phyloP scores from a whole-genome alignment of 2,113 vertebrate species.

The Rynchops niger region DNA sequence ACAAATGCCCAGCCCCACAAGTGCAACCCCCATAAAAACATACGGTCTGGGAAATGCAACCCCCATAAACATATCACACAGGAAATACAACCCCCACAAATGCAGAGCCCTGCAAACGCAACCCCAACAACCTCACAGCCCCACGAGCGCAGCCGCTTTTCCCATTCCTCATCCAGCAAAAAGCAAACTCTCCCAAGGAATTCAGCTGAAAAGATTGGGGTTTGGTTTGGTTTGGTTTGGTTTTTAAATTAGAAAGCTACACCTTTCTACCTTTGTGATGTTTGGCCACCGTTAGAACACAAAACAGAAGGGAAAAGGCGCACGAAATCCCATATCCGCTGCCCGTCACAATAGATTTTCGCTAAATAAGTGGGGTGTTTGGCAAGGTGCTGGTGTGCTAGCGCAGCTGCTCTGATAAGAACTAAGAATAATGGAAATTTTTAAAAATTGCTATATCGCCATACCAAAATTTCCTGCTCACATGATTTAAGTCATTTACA shows the following conservation, averaged over 20 bases:
- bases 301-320: neutral
- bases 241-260: neutral
- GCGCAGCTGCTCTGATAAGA: neutral
- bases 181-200: neutral
- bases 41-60: too few relatives aligned
- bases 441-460: accelerated
- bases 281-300: accelerated
- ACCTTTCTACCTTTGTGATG: too few relatives aligned
- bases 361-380: neutral
- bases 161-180: accelerated
- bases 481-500: accelerated
- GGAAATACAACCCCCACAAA: too few relatives aligned
- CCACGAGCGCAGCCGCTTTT: accelerated
- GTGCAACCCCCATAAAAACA: too few relatives aligned
- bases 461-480: neutral
- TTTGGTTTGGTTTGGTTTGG: too few relatives aligned
- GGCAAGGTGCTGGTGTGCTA: too few relatives aligned
- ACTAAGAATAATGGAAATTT: neutral
- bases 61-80: too few relatives aligned
- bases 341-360: neutral
- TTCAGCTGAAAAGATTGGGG: neutral
- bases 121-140: neutral
- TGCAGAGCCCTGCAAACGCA: neutral
- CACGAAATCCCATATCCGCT: accelerated
- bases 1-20: too few relatives aligned